Conservation (phyloP, 2,113 vertebrate species). For the Percina caprodes region DNA sequence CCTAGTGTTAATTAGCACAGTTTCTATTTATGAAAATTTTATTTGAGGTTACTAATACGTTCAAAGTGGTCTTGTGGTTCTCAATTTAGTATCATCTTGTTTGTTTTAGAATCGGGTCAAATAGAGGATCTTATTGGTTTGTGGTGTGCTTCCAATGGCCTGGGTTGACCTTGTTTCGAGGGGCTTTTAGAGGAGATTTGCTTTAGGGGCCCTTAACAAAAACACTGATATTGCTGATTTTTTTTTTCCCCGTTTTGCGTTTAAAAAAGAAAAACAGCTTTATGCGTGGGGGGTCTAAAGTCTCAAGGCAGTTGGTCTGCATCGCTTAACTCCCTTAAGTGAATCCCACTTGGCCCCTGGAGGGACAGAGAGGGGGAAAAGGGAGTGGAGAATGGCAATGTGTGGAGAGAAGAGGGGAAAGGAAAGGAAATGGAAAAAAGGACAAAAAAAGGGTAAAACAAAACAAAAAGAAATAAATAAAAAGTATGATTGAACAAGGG, state of each 20-base stretch:
- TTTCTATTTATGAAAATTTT: neutral
- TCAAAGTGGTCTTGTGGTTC: neutral
- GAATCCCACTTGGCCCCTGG: neutral
- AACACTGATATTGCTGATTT: slow-evolving; percentile 2
- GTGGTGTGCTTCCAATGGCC: neutral
- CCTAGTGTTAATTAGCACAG: neutral
- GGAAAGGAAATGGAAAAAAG: neutral
- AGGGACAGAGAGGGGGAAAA: slow-evolving; percentile 20
- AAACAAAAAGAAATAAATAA: neutral
- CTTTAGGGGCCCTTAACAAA: neutral
- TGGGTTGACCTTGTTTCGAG: neutral
- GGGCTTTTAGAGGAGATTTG: neutral
- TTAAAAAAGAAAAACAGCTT: neutral
- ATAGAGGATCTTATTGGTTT: neutral
- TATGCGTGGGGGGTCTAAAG: neutral
- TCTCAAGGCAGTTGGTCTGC: neutral
- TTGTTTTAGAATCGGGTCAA: neutral
- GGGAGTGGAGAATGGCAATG: neutral
- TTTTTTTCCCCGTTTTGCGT: neutral
- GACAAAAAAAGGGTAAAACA: neutral
- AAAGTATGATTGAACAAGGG: neutral
- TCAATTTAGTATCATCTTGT: neutral
- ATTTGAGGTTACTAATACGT: neutral
- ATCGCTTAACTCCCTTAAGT: slow-evolving; percentile 1
- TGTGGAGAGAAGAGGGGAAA: slow-evolving; percentile 12